A percentile compares a stretch with the other conserved stretches of the same genome.
phyloP scores from a whole-genome alignment of 2,113 vertebrate species.

The Seriola dumerili region DNA sequence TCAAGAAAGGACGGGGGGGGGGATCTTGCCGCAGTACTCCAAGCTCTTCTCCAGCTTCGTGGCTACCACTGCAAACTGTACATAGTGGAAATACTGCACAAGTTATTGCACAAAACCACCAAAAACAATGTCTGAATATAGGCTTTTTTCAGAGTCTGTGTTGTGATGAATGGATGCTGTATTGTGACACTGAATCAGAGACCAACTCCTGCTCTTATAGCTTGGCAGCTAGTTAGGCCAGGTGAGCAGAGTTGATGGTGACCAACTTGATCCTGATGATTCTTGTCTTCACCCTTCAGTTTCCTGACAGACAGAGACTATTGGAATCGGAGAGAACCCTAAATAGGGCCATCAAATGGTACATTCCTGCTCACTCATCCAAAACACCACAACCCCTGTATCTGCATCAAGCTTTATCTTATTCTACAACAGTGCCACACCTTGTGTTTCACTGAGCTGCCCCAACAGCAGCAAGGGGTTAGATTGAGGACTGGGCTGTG shows the following conservation, averaged over 20 bases:
- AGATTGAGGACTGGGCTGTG: constrained; percentile 4
- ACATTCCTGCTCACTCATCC: constrained; percentile 16
- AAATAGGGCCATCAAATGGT: constrained; percentile 12
- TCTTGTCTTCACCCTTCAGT: not conserved
- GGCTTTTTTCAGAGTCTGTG: not conserved
- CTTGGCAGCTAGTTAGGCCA: constrained; percentile 16
- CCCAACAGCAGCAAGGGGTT: constrained; percentile 3
- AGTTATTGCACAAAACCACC: not conserved
- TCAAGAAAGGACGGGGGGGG: not conserved
- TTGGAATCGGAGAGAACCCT: not conserved
- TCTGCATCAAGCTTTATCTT: constrained; percentile 17
- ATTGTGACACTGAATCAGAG: not conserved
- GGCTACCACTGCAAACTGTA: no score
- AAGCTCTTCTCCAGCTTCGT: no score
- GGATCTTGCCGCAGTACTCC: no score
- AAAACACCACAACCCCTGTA: constrained; percentile 24
- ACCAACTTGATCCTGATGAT: constrained; percentile 10
- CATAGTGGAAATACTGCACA: not conserved
- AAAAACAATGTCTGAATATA: not conserved
- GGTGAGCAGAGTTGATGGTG: constrained; percentile 3
- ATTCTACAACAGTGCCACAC: constrained; percentile 5
- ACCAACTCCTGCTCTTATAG: constrained; percentile 1
- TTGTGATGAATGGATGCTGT: constrained; percentile 3
- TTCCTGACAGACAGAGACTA: not conserved
- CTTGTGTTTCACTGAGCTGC: constrained; percentile 11